These are phyloP conservation scores for Cebidichthys violaceus DNA, from an alignment of 2,113 vertebrate species.

Conservation along the genomic window DNA sequence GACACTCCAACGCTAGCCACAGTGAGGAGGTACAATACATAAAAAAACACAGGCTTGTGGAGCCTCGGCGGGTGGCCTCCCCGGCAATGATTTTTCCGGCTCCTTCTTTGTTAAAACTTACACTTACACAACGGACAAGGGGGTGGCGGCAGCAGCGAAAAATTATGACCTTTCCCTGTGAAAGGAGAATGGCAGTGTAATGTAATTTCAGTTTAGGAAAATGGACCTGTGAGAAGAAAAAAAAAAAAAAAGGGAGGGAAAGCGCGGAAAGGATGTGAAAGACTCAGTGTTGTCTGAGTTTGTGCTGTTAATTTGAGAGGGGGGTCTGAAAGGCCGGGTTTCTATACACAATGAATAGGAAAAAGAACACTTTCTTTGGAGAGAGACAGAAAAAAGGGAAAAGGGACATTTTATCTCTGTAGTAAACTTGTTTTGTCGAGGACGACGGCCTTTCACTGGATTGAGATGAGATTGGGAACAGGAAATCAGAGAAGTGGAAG, in stretches of 20 bases:
- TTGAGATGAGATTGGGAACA: constrained; percentile 20
- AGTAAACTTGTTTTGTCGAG: constrained; percentile 26
- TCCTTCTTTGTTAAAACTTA: constrained; percentile 56
- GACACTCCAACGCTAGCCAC: constrained; percentile 37
- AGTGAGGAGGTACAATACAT: constrained; percentile 56
- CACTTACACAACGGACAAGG: constrained; percentile 60
- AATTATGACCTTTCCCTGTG: constrained; percentile 70
- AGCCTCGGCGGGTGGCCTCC: constrained; percentile 55
- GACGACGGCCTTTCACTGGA: not conserved
- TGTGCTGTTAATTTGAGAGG: constrained; percentile 36
- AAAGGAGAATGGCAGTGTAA: constrained; percentile 60
- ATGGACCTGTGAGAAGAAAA: constrained; percentile 48
- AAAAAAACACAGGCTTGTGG: constrained; percentile 33
- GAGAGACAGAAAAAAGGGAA: constrained; percentile 14
- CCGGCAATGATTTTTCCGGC: constrained; percentile 58
- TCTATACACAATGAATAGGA: constrained; percentile 41
- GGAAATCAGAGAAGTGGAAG: constrained; percentile 33
- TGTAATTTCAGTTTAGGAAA: constrained; percentile 65
- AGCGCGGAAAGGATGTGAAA: constrained; percentile 50
- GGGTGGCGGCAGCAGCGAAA: constrained; percentile 40
- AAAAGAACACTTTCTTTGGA: constrained; percentile 13
- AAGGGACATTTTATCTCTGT: not conserved
- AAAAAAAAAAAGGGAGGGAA: constrained; percentile 52
- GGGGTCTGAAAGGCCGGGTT: constrained; percentile 36
- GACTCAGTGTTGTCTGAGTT: constrained; percentile 64